Base-by-base conservation (phyloP, 2,113 vertebrate genomes). In the Indicator indicator region DNA sequence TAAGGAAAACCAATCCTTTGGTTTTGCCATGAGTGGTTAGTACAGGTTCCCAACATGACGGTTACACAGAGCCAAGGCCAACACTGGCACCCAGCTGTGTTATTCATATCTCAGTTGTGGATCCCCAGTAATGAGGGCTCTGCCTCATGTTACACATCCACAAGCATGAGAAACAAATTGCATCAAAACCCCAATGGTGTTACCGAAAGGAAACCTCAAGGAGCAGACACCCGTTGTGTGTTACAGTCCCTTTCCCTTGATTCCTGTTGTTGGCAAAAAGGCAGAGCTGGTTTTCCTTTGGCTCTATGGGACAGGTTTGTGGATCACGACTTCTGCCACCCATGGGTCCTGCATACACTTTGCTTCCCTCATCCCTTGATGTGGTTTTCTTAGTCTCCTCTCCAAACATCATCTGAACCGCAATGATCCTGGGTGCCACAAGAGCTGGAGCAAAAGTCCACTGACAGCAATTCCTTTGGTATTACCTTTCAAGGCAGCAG, bases 1-100 rank as follows among this genome's bases (percentile, higher is more conserved):
- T 93, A 94, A 77, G 92, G 97, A 97, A 98, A 97, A 97, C 42
- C 54, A 83, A 74, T 42, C 54, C 87, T 69, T 73, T 88, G 93
- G 86, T 94, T 97, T 96, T 86, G 83, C 96, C 93, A 96, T 46
- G 70, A 94, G 93, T 73, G 95, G 93, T 97, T 96, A 97, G 96
- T 60, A 13, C 30, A 91, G 90, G 87, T 96, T 54, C 56, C 92
- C 77, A 93, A 76, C 54, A 23, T 0, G 72, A 91, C 79, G 86
- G 88, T 75, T 90, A 73, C 0, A 1, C 80, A 65, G 90, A 87
- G 93, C 96, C 95, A 97, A 50, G 0, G 12, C 46, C 77, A 87
- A 91, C 89, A 65, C 13, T 90, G 92, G 96, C 96, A 95, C 88
- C 89, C 88, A 89, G 42, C 9, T 2, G 0, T 44, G 27, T 90